Conservation (phyloP, 2,113 vertebrate species). For the Neotoma lepida region DNA sequence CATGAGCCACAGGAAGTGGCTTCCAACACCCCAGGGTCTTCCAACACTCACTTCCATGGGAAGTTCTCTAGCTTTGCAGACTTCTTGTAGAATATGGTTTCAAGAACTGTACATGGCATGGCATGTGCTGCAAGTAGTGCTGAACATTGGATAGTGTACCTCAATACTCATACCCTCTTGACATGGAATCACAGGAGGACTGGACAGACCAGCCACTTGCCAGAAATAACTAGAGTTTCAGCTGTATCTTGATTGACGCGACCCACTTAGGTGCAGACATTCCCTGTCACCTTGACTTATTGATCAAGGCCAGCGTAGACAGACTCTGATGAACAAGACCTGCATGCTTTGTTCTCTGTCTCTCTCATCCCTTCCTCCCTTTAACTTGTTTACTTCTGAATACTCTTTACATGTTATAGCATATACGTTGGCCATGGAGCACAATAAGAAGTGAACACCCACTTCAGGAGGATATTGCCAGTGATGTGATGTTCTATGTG, state of each 20-base stretch:
- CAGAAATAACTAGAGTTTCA: conserved; percentile 25
- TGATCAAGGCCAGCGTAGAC: not conserved
- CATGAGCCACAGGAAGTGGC: not conserved
- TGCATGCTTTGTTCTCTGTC: not conserved
- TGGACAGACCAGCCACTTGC: not conserved
- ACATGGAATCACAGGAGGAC: not conserved
- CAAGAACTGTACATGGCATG: not conserved
- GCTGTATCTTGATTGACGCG: not conserved
- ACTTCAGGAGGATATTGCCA: not conserved
- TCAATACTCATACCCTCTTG: not conserved
- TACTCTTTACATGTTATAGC: not conserved
- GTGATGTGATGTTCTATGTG: not conserved
- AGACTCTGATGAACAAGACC: not conserved
- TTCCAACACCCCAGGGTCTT: not conserved
- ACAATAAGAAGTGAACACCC: not conserved
- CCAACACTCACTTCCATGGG: not conserved
- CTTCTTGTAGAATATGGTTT: not conserved
- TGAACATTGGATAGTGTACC: not conserved
- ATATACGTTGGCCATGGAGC: not conserved
- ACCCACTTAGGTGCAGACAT: not conserved
- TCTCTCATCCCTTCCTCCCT: too few species aligned
- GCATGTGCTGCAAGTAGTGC: not conserved
- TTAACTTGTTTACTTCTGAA: not conserved
- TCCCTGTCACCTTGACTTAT: not conserved
- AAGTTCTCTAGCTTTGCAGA: not conserved